These are phyloP conservation scores for Eulemur macaco DNA, from an alignment of 2,113 vertebrate genomes.

Conservation along the genomic window DNA sequence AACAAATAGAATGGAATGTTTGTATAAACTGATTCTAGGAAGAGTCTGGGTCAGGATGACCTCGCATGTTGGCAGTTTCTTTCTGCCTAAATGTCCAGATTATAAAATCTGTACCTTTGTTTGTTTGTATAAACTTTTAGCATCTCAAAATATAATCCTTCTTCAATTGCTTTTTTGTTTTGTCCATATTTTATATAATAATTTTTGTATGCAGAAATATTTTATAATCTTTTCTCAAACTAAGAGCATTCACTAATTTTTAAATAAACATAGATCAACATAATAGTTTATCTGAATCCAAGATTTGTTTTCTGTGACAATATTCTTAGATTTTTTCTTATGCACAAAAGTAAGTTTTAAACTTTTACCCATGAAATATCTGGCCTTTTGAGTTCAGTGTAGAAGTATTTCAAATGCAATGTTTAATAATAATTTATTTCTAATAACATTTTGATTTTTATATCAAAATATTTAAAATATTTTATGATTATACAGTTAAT, in stretches of 20 bases:
- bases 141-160: neutral
- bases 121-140: neutral
- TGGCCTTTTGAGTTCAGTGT: neutral
- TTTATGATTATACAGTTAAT: neutral
- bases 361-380: neutral
- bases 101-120: neutral
- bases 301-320: neutral
- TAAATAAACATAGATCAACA: neutral
- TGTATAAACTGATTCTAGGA: neutral
- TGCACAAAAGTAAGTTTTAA: neutral
- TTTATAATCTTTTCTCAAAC: neutral
- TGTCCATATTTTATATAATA: neutral
- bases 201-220: neutral
- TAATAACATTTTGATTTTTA: neutral
- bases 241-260: neutral
- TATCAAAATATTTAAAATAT: neutral
- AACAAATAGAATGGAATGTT: conserved; percentile 18
- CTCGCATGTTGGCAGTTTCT: neutral
- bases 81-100: neutral
- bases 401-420: neutral
- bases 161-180: neutral
- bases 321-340: neutral
- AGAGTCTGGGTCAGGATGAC: conserved; percentile 10
- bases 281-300: neutral
- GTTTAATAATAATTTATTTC: neutral